Evolutionary conservation across 2,797 vertebrate genomes (phyloP).

Genomic region (Fistularia tabacaria): DNA sequence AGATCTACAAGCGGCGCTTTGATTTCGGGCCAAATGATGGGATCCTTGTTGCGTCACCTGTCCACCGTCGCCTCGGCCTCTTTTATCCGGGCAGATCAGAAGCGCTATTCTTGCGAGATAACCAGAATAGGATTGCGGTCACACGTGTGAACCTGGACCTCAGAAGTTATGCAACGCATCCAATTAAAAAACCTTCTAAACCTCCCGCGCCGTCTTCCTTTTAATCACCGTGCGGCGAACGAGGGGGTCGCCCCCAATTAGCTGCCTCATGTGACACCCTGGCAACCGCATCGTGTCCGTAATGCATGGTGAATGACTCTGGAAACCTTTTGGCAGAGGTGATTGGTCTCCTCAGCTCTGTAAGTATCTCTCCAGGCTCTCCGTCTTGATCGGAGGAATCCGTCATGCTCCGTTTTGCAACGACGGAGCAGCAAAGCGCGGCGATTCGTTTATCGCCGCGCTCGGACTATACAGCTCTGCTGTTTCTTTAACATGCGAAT

Average conservation of each 20-base stretch:
- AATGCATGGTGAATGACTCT: conserved; percentile 55
- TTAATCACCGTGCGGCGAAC: conserved; percentile 43
- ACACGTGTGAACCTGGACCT: conserved; percentile 36
- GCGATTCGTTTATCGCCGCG: no score
- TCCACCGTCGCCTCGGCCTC: not conserved
- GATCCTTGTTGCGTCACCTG: conserved; percentile 33
- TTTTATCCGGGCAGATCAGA: conserved; percentile 22
- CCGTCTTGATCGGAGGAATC: conserved; percentile 8
- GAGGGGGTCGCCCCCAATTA: conserved; percentile 59
- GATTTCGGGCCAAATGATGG: conserved; percentile 43
- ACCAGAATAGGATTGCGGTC: conserved; percentile 31
- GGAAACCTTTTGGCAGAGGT: conserved; percentile 33
- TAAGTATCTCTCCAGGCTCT: conserved; percentile 2
- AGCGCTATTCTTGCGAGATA: conserved; percentile 30
- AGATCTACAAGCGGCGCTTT: conserved; percentile 38
- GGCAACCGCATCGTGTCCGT: conserved; percentile 43
- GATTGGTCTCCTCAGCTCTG: conserved; percentile 13
- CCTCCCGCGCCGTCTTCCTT: conserved; percentile 35
- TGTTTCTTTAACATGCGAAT: no score
- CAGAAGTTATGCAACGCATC: conserved; percentile 49
- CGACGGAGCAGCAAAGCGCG: no score
- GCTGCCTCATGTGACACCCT: conserved; percentile 51
- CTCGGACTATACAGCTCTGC: no score
- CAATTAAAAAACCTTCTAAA: conserved; percentile 52
- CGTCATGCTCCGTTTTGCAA: not conserved